phyloP scores from a whole-genome alignment of 1,140 invertebrate species.

The Rhopalosiphum padi region DNA sequence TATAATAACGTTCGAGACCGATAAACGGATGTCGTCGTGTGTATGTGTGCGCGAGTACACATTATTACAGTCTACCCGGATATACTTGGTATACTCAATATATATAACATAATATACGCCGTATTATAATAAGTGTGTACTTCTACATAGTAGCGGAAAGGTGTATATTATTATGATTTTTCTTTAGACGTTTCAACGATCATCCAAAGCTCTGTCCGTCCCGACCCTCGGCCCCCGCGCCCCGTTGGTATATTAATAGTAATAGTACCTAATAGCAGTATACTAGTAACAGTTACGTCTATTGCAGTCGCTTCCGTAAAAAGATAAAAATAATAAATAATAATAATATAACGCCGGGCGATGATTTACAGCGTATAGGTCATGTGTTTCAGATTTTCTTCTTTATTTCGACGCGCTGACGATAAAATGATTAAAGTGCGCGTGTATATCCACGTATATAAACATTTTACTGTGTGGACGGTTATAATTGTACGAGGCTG shows the following conservation, averaged over 20 bases:
- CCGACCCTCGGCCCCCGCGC: neutral
- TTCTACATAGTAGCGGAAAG: neutral
- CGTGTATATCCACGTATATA: neutral
- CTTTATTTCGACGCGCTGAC: neutral
- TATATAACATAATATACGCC: neutral
- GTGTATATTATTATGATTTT: too few species aligned
- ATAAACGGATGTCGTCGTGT: neutral
- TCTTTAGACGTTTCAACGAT: neutral
- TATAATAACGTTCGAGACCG: constrained; percentile 9
- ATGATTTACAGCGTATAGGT: neutral
- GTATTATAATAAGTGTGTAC: neutral
- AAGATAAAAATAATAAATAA: neutral
- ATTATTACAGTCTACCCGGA: neutral
- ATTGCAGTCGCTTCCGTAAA: neutral
- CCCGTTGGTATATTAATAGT: neutral
- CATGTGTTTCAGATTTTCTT: constrained; percentile 29
- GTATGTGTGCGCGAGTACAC: neutral
- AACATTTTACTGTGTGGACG: neutral
- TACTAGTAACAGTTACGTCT: neutral
- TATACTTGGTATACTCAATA: neutral
- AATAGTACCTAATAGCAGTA: neutral
- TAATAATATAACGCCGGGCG: neutral
- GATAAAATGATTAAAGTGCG: neutral
- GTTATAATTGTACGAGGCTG: neutral
- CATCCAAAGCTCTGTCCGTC: neutral